These are phyloP conservation scores for Hybos culiciformis DNA, from an alignment of 2,888 invertebrate species.

Conservation along the genomic window DNA sequence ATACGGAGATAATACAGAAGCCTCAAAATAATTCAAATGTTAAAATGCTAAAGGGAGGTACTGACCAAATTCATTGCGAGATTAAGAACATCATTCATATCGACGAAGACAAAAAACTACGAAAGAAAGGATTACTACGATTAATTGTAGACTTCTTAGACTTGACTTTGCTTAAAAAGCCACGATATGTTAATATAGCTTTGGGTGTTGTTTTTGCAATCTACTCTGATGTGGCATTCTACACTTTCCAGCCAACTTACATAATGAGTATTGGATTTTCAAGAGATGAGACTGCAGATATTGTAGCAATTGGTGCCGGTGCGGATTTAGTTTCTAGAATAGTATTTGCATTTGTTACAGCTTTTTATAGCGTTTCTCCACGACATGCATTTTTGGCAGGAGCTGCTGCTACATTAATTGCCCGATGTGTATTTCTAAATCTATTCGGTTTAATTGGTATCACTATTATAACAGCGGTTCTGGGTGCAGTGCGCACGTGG, in stretches of 20 bases:
- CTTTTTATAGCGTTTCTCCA: conserved; percentile 46
- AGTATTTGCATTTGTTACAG: conserved; percentile 44
- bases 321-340: conserved; percentile 55
- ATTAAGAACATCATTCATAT: too few relatives aligned
- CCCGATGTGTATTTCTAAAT: conserved; percentile 43
- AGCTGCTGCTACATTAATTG: conserved; percentile 48
- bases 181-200: conserved; percentile 52
- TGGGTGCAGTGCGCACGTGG: conserved; percentile 56
- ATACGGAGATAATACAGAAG: too few relatives aligned
- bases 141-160: conserved; percentile 46
- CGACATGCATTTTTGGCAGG: conserved; percentile 51
- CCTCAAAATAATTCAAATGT: too few relatives aligned
- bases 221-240: conserved; percentile 56
- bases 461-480: conserved; percentile 43
- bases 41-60: too few relatives aligned
- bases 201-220: conserved; percentile 54
- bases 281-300: conserved; percentile 51
- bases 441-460: conserved; percentile 41
- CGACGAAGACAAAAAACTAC: too few relatives aligned
- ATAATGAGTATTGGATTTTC: too few relatives aligned
- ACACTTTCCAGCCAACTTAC: conserved; percentile 53
- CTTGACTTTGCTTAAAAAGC: conserved; percentile 46
- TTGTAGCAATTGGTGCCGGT: conserved; percentile 54
- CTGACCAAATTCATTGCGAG: too few relatives aligned
- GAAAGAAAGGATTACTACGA: not conserved